Base-by-base conservation (phyloP, 2,113 vertebrate species). In the Peucedramus taeniatus region DNA sequence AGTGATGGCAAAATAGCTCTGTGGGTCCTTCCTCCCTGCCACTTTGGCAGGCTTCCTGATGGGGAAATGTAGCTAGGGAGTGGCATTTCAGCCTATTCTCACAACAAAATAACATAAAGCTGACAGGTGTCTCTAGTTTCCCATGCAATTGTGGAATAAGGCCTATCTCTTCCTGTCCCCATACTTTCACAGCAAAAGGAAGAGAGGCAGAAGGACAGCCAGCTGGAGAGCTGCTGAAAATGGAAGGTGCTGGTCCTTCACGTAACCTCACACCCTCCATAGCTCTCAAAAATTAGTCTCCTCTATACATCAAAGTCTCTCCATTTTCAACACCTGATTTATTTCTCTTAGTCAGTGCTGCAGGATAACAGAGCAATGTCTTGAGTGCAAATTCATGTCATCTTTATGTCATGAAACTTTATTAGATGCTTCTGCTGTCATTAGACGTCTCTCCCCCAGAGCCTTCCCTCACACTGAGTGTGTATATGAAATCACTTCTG, bases 211-310 rank as follows among this genome's bases (percentile, higher is more conserved):
- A 7, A 60, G 21, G 72, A 27, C 5, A 24, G 22, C 40, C 33
- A 30, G 9, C 9, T 11, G 40, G 7, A 47, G 11, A 80, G 17
- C 9, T 71, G 37, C 16, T 6, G 1, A 18, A 54, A 50, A 72
- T 54, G 9, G 6, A 24, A 66, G 2, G 5, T 54, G 5, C 10
- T 85, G 40, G 9, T 71, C 7, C 4, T 35, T 79, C 28, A 53
- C 1, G 1, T n/a, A 70, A 44, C 9, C 2, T 39, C 51, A 23
- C 7, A 64, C 1, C 3, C 8, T 65, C 24, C 23, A 56, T 17
- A 33, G 17, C 2, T 59, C 56, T 80, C 49, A 76, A 44, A 51
- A 79, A 40, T 26, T 17, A 27, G 6, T 35, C 13, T 70, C 14
- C 7, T 17, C 18, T 49, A 3, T 63, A 16, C 0, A 6, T 39